A percentile compares a stretch with the other conserved stretches of the same genome.
Conservation (phyloP, 2,797 vertebrate species). For the Mormyrops boulengeri region DNA sequence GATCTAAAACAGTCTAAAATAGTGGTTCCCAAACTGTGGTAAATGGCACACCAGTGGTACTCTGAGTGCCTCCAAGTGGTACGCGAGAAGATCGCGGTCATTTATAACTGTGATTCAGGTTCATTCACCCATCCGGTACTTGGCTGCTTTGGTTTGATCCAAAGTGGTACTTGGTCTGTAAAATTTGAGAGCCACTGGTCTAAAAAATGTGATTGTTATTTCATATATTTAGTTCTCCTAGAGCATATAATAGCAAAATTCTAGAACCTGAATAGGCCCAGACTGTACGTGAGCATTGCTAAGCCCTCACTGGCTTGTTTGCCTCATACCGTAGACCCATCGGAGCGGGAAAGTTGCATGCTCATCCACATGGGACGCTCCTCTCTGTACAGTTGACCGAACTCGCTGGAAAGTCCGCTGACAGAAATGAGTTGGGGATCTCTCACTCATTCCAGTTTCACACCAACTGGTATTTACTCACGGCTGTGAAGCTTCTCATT, state of each 20-base stretch:
- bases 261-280: slow-evolving; percentile 14
- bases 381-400: slow-evolving; percentile 35
- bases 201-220: neutral
- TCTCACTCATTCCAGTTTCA: neutral
- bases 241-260: neutral
- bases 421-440: neutral
- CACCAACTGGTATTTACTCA: neutral
- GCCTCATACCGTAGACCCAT: slow-evolving; percentile 42
- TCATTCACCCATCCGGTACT: neutral
- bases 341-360: slow-evolving; percentile 50
- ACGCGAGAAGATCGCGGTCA: neutral
- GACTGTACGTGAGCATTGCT: slow-evolving; percentile 55
- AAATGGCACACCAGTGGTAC: neutral
- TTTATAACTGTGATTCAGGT: neutral
- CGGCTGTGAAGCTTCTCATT: slow-evolving; percentile 25
- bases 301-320: slow-evolving; percentile 39
- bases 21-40: neutral
- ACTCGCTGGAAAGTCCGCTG: neutral
- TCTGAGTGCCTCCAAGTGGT: neutral
- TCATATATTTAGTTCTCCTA: neutral
- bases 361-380: slow-evolving; percentile 46
- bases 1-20: neutral
- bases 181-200: neutral
- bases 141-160: neutral
- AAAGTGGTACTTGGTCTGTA: neutral